A percentile compares a stretch with the other conserved stretches of the same genome.
Conservation (phyloP, 2,888 invertebrate species). For the Volucella inflata region DNA sequence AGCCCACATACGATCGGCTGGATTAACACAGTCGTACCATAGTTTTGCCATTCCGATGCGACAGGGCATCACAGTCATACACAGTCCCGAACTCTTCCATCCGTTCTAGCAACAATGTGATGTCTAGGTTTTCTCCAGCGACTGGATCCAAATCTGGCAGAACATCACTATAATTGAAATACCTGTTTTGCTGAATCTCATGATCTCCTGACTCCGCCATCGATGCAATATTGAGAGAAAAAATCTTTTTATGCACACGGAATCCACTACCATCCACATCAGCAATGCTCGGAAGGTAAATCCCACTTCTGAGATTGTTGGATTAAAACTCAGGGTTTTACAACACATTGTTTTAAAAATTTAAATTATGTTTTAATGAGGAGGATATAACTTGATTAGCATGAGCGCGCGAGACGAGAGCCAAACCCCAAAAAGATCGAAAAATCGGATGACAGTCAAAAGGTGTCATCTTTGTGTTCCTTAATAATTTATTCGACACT, state of each 20-base stretch:
- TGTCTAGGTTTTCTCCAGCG: background rate
- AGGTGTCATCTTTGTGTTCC: no score
- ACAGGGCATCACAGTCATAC: constrained; percentile 11
- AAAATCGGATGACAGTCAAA: no score
- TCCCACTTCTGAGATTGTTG: background rate
- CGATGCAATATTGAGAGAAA: background rate
- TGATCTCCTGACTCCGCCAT: background rate
- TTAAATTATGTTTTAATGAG: no score
- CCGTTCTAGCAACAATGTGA: background rate
- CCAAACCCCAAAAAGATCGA: no score
- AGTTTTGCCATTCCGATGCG: background rate
- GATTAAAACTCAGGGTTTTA: no score
- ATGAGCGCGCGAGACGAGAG: no score
- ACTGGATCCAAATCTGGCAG: constrained; percentile 7
- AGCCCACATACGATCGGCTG: constrained; percentile 5
- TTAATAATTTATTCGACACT: no score
- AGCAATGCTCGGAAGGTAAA: background rate
- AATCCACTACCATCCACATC: constrained; percentile 6
- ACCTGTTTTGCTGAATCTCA: background rate
- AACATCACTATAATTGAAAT: background rate
- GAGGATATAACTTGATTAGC: no score
- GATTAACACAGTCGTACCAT: constrained; percentile 1
- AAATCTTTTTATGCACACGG: constrained; percentile 1
- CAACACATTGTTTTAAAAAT: no score
- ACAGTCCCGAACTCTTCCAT: constrained; percentile 2